phyloP scores from a whole-genome alignment of 2,888 invertebrate genomes.

The Rhyacophila evoluta region DNA sequence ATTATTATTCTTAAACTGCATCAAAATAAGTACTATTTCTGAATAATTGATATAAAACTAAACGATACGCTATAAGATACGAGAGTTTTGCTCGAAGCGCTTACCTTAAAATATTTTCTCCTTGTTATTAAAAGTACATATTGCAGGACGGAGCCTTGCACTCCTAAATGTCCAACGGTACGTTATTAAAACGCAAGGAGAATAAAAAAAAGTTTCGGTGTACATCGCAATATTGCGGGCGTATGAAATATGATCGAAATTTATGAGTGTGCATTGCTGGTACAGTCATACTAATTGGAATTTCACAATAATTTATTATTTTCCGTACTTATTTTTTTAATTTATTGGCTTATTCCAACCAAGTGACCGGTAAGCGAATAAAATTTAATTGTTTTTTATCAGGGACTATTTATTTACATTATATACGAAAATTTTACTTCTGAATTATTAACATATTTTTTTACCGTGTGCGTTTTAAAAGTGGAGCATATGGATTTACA shows the following conservation, averaged over 20 bases:
- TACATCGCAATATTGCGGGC: conserved; percentile 45
- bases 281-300: conserved; percentile 26
- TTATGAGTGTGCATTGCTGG: conserved; percentile 38
- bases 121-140: conserved; percentile 34
- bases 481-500: too few species aligned
- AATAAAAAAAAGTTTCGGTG: conserved; percentile 35
- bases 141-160: conserved; percentile 5
- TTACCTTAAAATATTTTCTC: conserved; percentile 27
- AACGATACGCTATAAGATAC: background rate
- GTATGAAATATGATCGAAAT: conserved; percentile 47
- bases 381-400: too few species aligned
- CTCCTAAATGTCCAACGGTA: background rate
- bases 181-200: conserved; percentile 36
- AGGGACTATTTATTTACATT: too few species aligned
- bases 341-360: too few species aligned
- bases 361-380: too few species aligned
- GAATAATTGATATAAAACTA: too few species aligned
- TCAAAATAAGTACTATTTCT: too few species aligned
- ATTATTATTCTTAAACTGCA: too few species aligned
- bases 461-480: too few species aligned
- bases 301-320: background rate
- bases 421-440: too few species aligned
- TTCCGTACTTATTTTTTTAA: background rate
- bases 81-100: background rate
- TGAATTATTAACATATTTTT: too few species aligned